Evolutionary conservation across 2,797 vertebrate species (phyloP).

Genomic region (Crocodylus rhombifer): DNA sequence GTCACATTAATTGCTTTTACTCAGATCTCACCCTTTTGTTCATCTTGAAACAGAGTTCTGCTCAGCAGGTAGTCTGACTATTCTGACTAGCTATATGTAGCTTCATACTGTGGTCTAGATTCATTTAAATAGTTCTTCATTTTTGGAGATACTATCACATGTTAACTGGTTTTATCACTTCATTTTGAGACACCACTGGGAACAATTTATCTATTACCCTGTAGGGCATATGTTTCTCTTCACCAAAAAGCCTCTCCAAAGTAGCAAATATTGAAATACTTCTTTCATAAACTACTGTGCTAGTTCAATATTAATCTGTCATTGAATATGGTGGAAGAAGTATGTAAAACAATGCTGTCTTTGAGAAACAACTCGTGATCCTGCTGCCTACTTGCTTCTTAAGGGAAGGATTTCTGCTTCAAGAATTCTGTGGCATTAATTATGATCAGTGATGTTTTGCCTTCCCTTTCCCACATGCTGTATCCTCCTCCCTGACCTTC

Average conservation of each 20-base stretch:
- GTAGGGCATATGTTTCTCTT: not conserved
- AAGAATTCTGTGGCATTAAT: slow-evolving; percentile 31
- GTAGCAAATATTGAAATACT: slow-evolving; percentile 45
- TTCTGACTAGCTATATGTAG: too few species aligned
- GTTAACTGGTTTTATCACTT: too few species aligned
- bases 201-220: too few species aligned
- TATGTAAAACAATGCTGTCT: slow-evolving; percentile 49
- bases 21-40: too few species aligned
- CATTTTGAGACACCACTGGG: too few species aligned
- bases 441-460: slow-evolving; percentile 14
- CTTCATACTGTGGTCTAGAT: too few species aligned
- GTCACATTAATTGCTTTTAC: too few species aligned
- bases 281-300: not conserved
- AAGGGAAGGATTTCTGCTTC: not conserved
- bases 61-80: too few species aligned
- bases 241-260: slow-evolving; percentile 29
- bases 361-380: slow-evolving; percentile 49
- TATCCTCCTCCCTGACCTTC: not conserved
- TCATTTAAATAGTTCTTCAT: too few species aligned
- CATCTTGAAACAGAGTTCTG: too few species aligned
- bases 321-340: slow-evolving; percentile 17
- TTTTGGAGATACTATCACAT: too few species aligned
- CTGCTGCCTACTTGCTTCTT: slow-evolving; percentile 22
- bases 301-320: slow-evolving; percentile 52
- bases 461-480: not conserved